Evolutionary conservation across 2,888 invertebrate genomes (phyloP).

Genomic region (Noctua comes): DNA sequence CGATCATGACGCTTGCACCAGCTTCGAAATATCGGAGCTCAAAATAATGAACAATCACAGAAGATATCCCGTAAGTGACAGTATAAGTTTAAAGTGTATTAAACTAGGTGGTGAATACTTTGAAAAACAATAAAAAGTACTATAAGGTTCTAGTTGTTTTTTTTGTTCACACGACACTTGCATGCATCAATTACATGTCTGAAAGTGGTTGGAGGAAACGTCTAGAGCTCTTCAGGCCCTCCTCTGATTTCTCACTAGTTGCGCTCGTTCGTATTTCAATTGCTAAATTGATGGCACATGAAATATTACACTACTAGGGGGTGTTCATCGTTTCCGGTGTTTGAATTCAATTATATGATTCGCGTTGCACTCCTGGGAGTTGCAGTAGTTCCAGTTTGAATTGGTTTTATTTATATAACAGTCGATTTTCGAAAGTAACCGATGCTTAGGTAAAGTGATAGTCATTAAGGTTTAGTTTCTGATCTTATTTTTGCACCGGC

Average conservation of each 20-base stretch:
- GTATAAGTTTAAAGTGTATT: too few relatives aligned
- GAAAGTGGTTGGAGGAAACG: neutral
- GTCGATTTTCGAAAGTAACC: neutral
- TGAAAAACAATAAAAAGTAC: too few relatives aligned
- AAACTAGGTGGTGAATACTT: too few relatives aligned
- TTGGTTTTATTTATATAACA: neutral
- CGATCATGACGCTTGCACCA: too few relatives aligned
- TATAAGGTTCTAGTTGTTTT: too few relatives aligned
- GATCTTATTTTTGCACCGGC: neutral
- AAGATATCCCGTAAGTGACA: too few relatives aligned
- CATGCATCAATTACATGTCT: conserved; percentile 18
- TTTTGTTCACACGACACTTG: neutral
- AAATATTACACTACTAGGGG: conserved; percentile 34
- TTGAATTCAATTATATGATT: conserved; percentile 23
- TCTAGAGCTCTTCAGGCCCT: conserved; percentile 28
- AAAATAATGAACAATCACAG: too few relatives aligned
- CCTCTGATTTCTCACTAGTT: conserved; percentile 18
- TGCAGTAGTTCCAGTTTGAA: conserved; percentile 12
- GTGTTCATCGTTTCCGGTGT: conserved; percentile 43
- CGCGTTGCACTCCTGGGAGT: neutral
- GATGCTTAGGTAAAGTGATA: neutral
- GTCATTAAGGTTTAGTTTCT: neutral
- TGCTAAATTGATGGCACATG: conserved; percentile 46
- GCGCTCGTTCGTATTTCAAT: conserved; percentile 42
- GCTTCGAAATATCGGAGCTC: too few relatives aligned